Evolutionary conservation across 2,888 invertebrate species (phyloP), one percentile per base, ranked within the genome.

Genomic region (Reticulitermes lucifugus): DNA sequence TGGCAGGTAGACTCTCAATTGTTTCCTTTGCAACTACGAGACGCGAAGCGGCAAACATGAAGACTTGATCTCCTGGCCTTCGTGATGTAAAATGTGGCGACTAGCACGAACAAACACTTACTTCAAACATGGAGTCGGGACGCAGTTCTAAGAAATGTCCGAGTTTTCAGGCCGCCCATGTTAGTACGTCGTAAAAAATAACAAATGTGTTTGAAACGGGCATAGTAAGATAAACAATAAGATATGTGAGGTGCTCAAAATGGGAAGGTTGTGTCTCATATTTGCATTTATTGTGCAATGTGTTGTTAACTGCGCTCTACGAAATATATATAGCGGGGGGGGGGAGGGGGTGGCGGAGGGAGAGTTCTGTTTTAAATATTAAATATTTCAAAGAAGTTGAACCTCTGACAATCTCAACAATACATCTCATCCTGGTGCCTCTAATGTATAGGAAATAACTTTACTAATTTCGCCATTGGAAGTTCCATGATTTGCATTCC

Each of bases 61-160:
- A 41, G 73, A 73, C 73, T n/a, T 65, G 65, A 65, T 65, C 25
- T 12, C 65, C 41, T 73, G 73, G 73, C 73, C 77, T 77, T 77
- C 51, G 77, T n/a, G 77, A 10, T 46, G 65, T 65, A 65, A 25
- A 65, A 65, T 65, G 65, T 65, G 41, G 51, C 77, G 46, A 43
- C 77, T 46, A 46, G 77, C 12, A n/a, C 21, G 51, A 77, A 46
- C 77, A 77, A 77, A 77, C 46, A 77, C 22, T 41, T 14, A 77
- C 51, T 35, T 35, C 77, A 77, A 77, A 77, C 77, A 77, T 35
- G 46, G n/a, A 4, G 77, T 77, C 35, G 77, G 51, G 22, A 77
- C n/a, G n/a, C 51, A 77, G 12, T 77, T 77, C 77, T 51, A 35
- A 46, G 77, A 77, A 77, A 46, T 22, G 25, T 65, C n/a, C n/a